Conservation (phyloP, 2,113 vertebrate genomes). For the Panthera uncia region DNA sequence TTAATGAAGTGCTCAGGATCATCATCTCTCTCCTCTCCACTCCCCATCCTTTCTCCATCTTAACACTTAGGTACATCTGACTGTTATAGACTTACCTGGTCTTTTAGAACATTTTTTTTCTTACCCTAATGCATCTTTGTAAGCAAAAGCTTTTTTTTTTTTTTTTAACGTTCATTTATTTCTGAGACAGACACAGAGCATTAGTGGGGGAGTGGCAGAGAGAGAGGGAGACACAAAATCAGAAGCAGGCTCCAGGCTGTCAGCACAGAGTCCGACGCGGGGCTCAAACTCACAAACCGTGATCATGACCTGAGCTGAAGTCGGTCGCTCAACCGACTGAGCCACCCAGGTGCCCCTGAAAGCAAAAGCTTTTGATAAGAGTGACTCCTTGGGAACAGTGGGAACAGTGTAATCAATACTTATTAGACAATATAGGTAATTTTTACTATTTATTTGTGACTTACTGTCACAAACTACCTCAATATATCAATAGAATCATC, state of each 20-base stretch:
- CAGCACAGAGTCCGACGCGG: too few species aligned
- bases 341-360: background rate
- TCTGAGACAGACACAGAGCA: too few species aligned
- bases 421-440: background rate
- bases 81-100: background rate
- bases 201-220: too few species aligned
- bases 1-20: background rate
- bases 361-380: background rate
- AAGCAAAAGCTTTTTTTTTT: background rate
- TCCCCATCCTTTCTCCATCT: background rate
- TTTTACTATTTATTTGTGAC: background rate
- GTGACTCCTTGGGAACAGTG: background rate
- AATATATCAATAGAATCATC: background rate
- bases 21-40: background rate
- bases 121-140: background rate
- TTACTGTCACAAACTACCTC: background rate
- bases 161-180: too few species aligned
- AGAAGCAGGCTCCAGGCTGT: too few species aligned
- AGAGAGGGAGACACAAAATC: too few species aligned
- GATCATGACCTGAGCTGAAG: too few species aligned
- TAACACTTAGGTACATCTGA: background rate
- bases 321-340: too few species aligned
- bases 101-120: background rate
- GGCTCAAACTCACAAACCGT: too few species aligned
- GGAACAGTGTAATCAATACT: background rate